Evolutionary conservation across 2,888 invertebrate species (phyloP), one percentile per base, ranked within the genome.

Genomic region (Dastarcus helophoroides): DNA sequence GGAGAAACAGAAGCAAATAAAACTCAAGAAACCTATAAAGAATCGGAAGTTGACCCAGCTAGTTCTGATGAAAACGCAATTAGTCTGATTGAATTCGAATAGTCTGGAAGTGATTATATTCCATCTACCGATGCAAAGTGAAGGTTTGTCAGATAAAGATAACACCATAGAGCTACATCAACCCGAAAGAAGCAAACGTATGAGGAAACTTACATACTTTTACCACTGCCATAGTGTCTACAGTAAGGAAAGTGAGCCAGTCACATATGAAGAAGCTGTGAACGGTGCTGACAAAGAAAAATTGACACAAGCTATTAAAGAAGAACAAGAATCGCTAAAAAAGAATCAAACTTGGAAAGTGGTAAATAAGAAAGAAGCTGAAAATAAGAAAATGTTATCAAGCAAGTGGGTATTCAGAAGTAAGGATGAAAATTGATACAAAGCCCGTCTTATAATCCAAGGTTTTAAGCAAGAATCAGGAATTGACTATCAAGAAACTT

Each of bases 261-360:
- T 10, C 9, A 26, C 26, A 12, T 26, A 26, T 26, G 26, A 26
- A 4, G 26, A 26, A 13, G 26, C 26, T 6, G 14, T 26, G 26
- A 11, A 5, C 12, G 7, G 26, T 7, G 14, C 6, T 12, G 26
- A 26, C 8, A 13, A 9, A 12, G 26, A 13, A 12, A 26, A 11
- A 14, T 26, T 12, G 26, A 26, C 8, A 12, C 6, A 5, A 6
- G 26, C 26, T 10, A 26, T 26, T 12, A 9, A 4, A 7, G 14
- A 13, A 12, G 26, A 26, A 13, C 7, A 11, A 7, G 26, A 12
- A 7, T n/a, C 26, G 4, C 12, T 26, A 8, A 13, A 10, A 7
- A 8, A 3, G n/a, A 17, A 15, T 8, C 14, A 29, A 22, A 16
- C 15, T n/a, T 29, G 22, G 19, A 9, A 3, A 21, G 6, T 17